These are phyloP conservation scores for Schrankia costaestrigalis DNA, from an alignment of 2,888 invertebrate species.

Conservation along the genomic window DNA sequence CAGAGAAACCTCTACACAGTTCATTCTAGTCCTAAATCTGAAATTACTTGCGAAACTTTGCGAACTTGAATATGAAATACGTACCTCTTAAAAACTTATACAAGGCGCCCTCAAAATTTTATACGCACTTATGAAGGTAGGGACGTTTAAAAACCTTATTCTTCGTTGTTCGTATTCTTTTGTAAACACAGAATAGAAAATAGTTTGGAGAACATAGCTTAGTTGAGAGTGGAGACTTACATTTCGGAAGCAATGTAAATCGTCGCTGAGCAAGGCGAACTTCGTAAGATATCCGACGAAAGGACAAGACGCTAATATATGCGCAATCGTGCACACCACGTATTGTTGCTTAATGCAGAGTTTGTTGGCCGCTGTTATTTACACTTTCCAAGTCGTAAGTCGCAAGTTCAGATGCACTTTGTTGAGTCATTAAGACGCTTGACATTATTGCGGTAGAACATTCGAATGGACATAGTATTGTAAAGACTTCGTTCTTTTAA, in stretches of 20 bases:
- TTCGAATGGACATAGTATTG: too few species aligned
- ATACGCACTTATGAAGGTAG: conserved; percentile 28
- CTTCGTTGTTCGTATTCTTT: conserved; percentile 41
- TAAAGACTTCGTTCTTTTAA: too few species aligned
- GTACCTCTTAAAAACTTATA: conserved; percentile 14
- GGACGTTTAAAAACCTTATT: conserved; percentile 28
- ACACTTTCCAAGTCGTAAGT: conserved; percentile 35
- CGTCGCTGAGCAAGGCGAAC: conserved; percentile 64
- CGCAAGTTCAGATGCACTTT: conserved; percentile 19
- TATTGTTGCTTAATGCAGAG: conserved; percentile 74
- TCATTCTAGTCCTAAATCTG: conserved; percentile 15
- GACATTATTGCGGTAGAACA: background rate
- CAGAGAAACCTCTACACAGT: conserved; percentile 12
- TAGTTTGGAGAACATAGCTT: conserved; percentile 40
- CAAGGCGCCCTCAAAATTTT: conserved; percentile 25
- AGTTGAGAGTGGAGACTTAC: conserved; percentile 54
- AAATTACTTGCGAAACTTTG: conserved; percentile 19
- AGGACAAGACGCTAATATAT: conserved; percentile 80
- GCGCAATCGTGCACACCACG: conserved; percentile 70
- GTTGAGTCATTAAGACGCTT: conserved; percentile 18
- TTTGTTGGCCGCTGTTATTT: conserved; percentile 67
- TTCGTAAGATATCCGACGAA: conserved; percentile 73
- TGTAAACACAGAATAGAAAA: conserved; percentile 48
- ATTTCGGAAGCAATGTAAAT: conserved; percentile 78
- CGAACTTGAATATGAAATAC: conserved; percentile 8